These are phyloP conservation scores for Maniola jurtina DNA, from an alignment of 1,140 invertebrate genomes.

Conservation along the genomic window DNA sequence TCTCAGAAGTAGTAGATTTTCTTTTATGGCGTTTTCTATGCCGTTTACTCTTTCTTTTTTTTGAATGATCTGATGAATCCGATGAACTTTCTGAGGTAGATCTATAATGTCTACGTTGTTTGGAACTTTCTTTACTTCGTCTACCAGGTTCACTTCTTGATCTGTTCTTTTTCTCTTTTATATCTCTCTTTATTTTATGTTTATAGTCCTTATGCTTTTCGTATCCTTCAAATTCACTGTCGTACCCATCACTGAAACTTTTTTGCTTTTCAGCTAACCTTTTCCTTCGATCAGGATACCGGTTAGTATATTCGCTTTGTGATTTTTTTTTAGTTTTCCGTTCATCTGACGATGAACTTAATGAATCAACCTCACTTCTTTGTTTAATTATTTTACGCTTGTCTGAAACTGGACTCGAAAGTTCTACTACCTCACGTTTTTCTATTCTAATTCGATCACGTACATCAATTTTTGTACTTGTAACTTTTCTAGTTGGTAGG, in stretches of 20 bases:
- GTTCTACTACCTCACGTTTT: conserved; percentile 74
- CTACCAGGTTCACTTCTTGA: conserved; percentile 72
- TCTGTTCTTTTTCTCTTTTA: conserved; percentile 59
- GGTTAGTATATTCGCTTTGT: conserved; percentile 44
- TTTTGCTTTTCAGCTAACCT: conserved; percentile 58
- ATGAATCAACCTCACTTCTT: conserved; percentile 48
- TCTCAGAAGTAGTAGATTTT: conserved; percentile 55
- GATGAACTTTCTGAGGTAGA: conserved; percentile 66
- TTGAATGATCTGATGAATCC: conserved; percentile 53
- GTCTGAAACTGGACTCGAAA: conserved; percentile 60
- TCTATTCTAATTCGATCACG: conserved; percentile 75
- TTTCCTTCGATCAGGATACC: conserved; percentile 54
- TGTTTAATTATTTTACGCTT: conserved; percentile 43
- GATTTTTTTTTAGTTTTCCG: conserved; percentile 49
- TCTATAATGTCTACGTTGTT: conserved; percentile 45
- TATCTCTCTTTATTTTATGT: conserved; percentile 43
- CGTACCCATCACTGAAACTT: conserved; percentile 77
- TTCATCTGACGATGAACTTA: conserved; percentile 49
- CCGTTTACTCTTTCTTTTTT: conserved; percentile 60
- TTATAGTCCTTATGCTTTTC: conserved; percentile 42
- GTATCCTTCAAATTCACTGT: conserved; percentile 61
- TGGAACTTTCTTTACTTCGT: conserved; percentile 50
- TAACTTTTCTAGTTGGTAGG: conserved; percentile 71
- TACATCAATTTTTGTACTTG: conserved; percentile 77
- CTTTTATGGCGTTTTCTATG: conserved; percentile 61